Base-by-base conservation (phyloP, 2,113 vertebrate species). In the Hiodon tergisus region DNA sequence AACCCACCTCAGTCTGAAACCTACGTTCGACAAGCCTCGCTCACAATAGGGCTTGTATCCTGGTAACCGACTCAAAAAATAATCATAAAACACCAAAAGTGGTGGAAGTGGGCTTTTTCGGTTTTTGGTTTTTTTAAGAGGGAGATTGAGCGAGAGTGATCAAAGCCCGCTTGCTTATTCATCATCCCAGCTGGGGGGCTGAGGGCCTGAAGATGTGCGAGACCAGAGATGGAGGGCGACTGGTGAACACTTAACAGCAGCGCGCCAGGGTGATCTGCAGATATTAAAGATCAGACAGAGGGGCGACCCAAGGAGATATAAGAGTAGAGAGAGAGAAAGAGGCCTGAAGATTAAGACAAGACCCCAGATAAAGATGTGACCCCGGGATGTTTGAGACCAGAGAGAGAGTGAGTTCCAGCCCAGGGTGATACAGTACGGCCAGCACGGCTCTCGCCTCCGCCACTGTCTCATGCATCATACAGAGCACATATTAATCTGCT, bases 401-500 rank as follows among this genome's bases (percentile, higher is more conserved):
- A 67, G 31, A 3, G 14, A 59, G 58, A 14, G 9, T 14, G 17
- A 63, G 61, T 4, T 16, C 61, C 14, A 16, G 14, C 14, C 31
- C 31, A 31, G 31, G 3, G 0, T 58, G 16, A 4, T 65, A 50
- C 52, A n/a, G 62, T 14, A 9, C 2, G 13, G 17, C 11, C 14
- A 6, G 51, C 5, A 17, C 53, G 16, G 31, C 31, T 17, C 50
- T 52, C 54, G 5, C 47, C 9, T 4, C 46, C 14, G 3, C 58
- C 51, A 59, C 59, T 10, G 14, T 8, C 61, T 53, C 31, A 17
- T 66, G 13, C 17, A 77, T 84, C 84, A 83, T 74, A 59, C 58
- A 65, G 77, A 74, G 67, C 78, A 71, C 81, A 81, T 76, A 80
- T 76, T 85, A 85, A 89, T 89, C 78, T 76, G 76, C 81, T 72